Conservation (phyloP, 1,140 invertebrate species). For the Ostrea denselamellosa region DNA sequence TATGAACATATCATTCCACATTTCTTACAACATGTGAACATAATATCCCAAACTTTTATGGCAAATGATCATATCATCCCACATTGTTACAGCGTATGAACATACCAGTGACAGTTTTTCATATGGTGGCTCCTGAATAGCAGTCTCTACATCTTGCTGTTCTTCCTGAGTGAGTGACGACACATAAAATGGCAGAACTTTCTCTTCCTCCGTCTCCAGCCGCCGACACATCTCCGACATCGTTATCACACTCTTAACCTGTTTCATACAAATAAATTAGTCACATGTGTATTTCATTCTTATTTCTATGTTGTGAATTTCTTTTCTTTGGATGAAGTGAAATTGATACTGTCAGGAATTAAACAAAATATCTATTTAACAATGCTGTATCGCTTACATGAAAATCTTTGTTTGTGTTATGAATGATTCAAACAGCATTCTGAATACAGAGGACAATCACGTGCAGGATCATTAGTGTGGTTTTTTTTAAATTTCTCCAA, state of each 20-base stretch:
- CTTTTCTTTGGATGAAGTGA: neutral
- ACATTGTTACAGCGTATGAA: neutral
- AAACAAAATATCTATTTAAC: neutral
- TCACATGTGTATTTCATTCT: neutral
- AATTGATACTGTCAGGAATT: neutral
- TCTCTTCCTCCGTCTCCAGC: conserved; percentile 79
- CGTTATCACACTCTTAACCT: conserved; percentile 76
- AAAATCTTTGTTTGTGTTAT: neutral
- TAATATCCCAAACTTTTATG: neutral
- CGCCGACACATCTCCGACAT: conserved; percentile 78
- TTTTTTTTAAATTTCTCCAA: neutral
- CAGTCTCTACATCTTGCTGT: conserved; percentile 73
- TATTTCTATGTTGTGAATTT: neutral
- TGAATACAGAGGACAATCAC: neutral
- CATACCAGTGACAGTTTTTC: conserved; percentile 72
- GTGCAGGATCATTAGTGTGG: neutral
- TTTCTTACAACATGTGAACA: neutral
- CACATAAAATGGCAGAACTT: conserved; percentile 79
- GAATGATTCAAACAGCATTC: neutral
- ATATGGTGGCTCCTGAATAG: conserved; percentile 72
- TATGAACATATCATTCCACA: too few relatives aligned
- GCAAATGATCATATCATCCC: neutral
- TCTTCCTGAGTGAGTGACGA: conserved; percentile 77
- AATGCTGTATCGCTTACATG: neutral
- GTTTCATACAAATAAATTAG: neutral